Conservation (phyloP, 92 coral and sea anemone species). For the Phenganax stokvisi region DNA sequence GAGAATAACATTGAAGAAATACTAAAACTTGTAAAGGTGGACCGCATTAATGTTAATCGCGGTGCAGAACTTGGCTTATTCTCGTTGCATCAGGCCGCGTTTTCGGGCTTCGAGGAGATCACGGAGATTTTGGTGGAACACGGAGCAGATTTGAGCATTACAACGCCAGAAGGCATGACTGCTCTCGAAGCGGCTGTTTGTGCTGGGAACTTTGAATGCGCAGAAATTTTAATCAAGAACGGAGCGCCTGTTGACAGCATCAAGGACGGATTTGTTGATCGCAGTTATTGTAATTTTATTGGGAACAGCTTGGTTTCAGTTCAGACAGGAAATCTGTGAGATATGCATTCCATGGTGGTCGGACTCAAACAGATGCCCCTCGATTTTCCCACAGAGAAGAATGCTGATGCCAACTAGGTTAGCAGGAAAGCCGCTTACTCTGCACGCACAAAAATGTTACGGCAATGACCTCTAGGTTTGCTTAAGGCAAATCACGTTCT, state of each 20-base stretch:
- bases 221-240: slow-evolving; percentile 64
- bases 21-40: slow-evolving; percentile 62
- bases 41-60: slow-evolving; percentile 58
- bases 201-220: slow-evolving; percentile 73
- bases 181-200: slow-evolving; percentile 62
- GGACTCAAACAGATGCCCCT: background rate
- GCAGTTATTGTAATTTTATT: slow-evolving; percentile 9
- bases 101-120: slow-evolving; percentile 52
- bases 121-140: slow-evolving; percentile 51
- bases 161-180: slow-evolving; percentile 55
- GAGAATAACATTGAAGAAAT: slow-evolving; percentile 58
- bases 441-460: background rate
- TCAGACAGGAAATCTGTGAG: background rate
- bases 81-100: slow-evolving; percentile 65
- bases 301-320: background rate
- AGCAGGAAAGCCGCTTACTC: background rate
- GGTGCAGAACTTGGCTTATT: slow-evolving; percentile 58
- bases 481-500: background rate
- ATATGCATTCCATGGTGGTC: background rate
- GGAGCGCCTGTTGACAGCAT: slow-evolving; percentile 69
- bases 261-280: slow-evolving; percentile 55
- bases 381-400: background rate
- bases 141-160: slow-evolving; percentile 52
- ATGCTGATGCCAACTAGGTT: background rate
- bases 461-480: slow-evolving; percentile 8